Evolutionary conservation across 2,113 vertebrate species (phyloP).

Genomic region (Furnarius figulus): DNA sequence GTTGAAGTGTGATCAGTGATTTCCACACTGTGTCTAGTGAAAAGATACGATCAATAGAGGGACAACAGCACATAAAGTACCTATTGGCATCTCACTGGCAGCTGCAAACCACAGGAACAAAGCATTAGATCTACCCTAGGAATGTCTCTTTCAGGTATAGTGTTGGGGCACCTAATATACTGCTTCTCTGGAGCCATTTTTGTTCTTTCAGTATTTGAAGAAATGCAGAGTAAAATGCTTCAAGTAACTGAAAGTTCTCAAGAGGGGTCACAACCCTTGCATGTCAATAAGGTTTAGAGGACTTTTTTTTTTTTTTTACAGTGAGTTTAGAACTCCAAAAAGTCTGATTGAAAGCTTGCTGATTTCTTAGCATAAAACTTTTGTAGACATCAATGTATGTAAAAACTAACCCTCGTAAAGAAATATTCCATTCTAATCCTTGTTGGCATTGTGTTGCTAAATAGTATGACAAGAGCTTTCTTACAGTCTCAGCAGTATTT

Average conservation of each 20-base stretch:
- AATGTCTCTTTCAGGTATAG: neutral
- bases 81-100: neutral
- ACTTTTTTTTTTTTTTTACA: neutral
- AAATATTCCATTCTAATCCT: neutral
- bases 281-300: neutral
- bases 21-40: neutral
- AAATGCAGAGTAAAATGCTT: neutral
- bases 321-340: neutral
- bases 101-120: neutral
- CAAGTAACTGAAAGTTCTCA: neutral
- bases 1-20: neutral
- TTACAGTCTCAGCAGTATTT: conserved; percentile 2
- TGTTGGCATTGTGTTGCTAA: conserved; percentile 4
- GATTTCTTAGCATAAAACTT: neutral
- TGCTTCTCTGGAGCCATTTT: neutral
- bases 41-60: neutral
- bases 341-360: neutral
- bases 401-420: neutral
- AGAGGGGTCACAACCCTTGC: neutral
- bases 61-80: neutral
- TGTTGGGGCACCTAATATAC: neutral
- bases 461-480: neutral
- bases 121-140: neutral
- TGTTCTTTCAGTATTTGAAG: neutral
- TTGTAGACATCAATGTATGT: neutral